Base-by-base conservation (phyloP, 37 sponge, comb jelly and placozoan genomes). In the Ephydatia muelleri region DNA sequence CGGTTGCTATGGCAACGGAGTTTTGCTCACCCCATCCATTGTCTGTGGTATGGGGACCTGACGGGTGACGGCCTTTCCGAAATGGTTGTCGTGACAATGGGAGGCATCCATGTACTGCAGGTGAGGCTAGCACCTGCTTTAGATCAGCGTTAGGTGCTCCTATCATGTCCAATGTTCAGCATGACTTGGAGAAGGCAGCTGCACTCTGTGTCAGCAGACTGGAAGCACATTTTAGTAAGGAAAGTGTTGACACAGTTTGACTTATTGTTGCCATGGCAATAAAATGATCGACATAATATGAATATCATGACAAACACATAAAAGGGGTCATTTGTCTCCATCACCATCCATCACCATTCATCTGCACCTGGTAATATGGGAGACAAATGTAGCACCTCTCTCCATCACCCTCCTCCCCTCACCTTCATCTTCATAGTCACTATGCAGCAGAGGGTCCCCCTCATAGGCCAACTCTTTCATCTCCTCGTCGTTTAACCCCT, bases 41-140 rank as follows among this genome's bases (percentile, higher is more conserved):
- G 82, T 38, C 43, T 94, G 82, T 82, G 73, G 91, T 87, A 90
- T 71, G 80, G 85, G 36, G 94, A 94, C 73, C 34, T 94, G 48
- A 90, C 91, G n/a, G 80, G 83, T 22, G 94, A 94, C 77, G 94
- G 94, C 13, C 70, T 94, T 36, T 79, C 78, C 1, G 94, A 94
- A 29, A 77, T 94, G 48, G 85, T 78, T 25, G 85, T 85, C 16
- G 26, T 94, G 25, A 88, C 94, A 43, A 88, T 71, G 28, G 87
- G 84, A 72, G 94, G 94, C 23, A 68, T 94, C 9, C 94, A 94
- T 72, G 76, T 94, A 25, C 43, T 94, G 16, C 94, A 94, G 91
- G 94, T 94, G 68, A 72, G 37, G 19, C 14, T 1, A 6, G 8
- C 13, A 1, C 33, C 23, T 34, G 31, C 72, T 71, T 35, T 35